Evolutionary conservation across 2,113 vertebrate species (phyloP).

Genomic region (Vicugna pacos): DNA sequence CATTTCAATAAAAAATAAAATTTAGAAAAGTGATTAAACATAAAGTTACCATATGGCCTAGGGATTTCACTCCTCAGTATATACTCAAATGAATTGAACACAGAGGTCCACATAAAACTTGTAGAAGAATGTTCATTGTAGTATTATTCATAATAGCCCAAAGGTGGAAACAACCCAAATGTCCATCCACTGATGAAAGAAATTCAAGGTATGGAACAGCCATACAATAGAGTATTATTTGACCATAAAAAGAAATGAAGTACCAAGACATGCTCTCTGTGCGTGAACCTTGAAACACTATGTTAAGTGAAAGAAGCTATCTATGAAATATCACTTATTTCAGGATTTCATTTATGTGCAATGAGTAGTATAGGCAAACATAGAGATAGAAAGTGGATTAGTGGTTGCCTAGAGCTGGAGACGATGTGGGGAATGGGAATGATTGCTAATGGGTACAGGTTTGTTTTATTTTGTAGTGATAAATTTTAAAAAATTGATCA

Average conservation of each 20-base stretch:
- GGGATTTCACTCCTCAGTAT: not conserved
- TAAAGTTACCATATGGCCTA: not conserved
- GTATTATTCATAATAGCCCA: not conserved
- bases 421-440: not conserved
- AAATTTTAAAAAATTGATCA: not conserved
- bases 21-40: not conserved
- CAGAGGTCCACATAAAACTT: not conserved
- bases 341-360: conserved; percentile 29
- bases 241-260: not conserved
- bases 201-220: not conserved
- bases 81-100: not conserved
- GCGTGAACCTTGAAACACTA: not conserved
- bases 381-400: not conserved
- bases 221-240: not conserved
- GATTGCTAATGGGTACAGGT: not conserved
- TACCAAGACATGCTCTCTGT: not conserved
- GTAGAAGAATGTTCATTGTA: not conserved
- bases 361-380: conserved; percentile 1
- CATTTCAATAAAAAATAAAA: too few species aligned
- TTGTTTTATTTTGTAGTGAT: not conserved
- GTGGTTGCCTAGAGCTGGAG: not conserved
- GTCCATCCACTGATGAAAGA: not conserved
- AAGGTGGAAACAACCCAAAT: not conserved
- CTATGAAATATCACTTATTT: not conserved
- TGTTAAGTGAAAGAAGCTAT: not conserved